Base-by-base conservation (phyloP, 1,140 invertebrate genomes). In the Drosophila oshimai region DNA sequence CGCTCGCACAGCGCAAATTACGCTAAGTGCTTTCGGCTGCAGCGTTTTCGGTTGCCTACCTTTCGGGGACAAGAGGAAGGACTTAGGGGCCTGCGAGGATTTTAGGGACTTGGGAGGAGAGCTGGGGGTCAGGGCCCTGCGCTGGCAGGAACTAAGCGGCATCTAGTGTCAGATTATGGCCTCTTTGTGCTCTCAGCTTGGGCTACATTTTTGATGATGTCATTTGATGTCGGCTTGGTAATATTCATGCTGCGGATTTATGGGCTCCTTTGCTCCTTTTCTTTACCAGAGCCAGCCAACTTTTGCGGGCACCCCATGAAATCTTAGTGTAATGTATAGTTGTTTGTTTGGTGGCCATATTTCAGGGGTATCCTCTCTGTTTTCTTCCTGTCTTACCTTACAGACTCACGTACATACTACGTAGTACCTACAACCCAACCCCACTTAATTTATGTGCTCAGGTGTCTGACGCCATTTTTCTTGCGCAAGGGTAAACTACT, bases 201-300 rank as follows among this genome's bases (percentile, higher is more conserved):
- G 44, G 74, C 71, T 80, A 86, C 80, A 86, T 86, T 80, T 86
- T 86, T 86, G 80, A 86, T 87, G 80, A 86, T 86, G 80, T 86
- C 80, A 87, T 86, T 86, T 86, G 71, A 80, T 80, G 80, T 55
- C 49, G 72, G 67, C 67, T 39, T 55, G 80, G 74, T 57, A 75
- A 86, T 86, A 80, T 86, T 70, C 65, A 86, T 75, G 74, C 51
- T 67, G 75, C 65, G 75, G 79, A 86, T 86, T 79, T 75, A 78
- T 64, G 69, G 41, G 41, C 26, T 33, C 22, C 17, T 15, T 17
- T 46, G 6, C 44, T 26, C 9, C 39, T 20, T 20, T 22, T 12
- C 18, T 12, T 34, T 29, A 17, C 28, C n/a, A n/a, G n/a, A n/a
- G n/a, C 31, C 44, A 24, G 29, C 41, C 29, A 46, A 5, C 26